phyloP scores from a whole-genome alignment of 2,113 vertebrate species.

The Syrmaticus mikado region DNA sequence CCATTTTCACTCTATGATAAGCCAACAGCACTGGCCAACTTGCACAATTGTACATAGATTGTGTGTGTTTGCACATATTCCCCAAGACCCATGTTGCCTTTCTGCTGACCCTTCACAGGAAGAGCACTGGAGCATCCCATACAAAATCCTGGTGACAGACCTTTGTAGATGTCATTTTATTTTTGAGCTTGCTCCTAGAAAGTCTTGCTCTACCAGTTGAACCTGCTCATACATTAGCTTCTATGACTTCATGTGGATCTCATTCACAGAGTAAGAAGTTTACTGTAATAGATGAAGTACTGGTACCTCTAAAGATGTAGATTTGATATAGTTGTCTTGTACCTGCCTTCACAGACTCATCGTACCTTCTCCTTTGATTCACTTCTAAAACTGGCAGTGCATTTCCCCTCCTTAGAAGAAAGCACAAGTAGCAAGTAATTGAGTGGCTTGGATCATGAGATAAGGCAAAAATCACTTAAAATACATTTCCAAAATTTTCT shows the following conservation, averaged over 20 bases:
- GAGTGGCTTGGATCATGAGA: background rate
- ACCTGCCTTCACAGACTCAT: background rate
- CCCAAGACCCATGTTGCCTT: background rate
- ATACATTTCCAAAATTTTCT: background rate
- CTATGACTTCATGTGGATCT: rapidly evolving
- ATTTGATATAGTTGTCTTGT: background rate
- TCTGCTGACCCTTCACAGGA: background rate
- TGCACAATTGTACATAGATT: background rate
- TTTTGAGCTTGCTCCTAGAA: background rate
- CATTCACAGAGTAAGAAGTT: background rate
- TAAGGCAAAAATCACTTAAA: background rate
- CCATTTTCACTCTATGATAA: background rate
- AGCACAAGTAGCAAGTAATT: background rate
- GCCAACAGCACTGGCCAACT: rapidly evolving
- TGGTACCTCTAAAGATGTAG: background rate
- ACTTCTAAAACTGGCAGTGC: background rate
- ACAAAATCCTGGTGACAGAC: background rate
- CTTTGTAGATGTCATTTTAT: background rate
- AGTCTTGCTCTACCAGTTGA: background rate
- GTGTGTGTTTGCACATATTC: background rate
- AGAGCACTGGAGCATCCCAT: background rate
- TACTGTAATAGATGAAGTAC: background rate
- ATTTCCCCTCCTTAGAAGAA: background rate
- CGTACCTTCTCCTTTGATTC: background rate
- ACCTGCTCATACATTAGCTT: background rate